These are phyloP conservation scores for Platorchestia sp. DNA, from an alignment of 1,140 invertebrate genomes.

Conservation along the genomic window DNA sequence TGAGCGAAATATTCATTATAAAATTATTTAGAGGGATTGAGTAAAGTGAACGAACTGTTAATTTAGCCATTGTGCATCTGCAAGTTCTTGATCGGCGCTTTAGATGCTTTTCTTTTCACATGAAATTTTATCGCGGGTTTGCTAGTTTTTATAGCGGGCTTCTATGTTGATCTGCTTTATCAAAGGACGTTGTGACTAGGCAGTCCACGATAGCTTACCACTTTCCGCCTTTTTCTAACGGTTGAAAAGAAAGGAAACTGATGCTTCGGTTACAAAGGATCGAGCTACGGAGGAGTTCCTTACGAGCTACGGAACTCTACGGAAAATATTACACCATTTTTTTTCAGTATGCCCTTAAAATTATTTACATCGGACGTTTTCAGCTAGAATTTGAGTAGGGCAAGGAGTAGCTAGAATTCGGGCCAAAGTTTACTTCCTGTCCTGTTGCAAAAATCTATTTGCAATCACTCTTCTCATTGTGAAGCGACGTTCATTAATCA, in stretches of 20 bases:
- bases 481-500: not conserved
- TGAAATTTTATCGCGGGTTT: not conserved
- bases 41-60: not conserved
- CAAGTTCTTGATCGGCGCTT: not conserved
- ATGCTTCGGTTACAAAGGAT: not conserved
- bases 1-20: not conserved
- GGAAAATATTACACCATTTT: not conserved
- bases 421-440: not conserved
- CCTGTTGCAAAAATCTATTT: not conserved
- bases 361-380: not conserved
- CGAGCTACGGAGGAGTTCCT: not conserved
- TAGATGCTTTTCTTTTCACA: not conserved
- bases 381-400: not conserved
- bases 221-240: not conserved
- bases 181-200: not conserved
- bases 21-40: not conserved
- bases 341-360: not conserved
- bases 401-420: not conserved
- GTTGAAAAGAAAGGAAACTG: not conserved
- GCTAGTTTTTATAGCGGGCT: not conserved
- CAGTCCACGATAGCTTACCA: not conserved
- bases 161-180: not conserved
- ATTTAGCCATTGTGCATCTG: not conserved
- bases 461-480: not conserved
- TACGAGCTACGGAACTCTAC: not conserved